These are phyloP conservation scores for Lutjanus argentimaculatus DNA, from an alignment of 2,797 vertebrate species.

Conservation along the genomic window DNA sequence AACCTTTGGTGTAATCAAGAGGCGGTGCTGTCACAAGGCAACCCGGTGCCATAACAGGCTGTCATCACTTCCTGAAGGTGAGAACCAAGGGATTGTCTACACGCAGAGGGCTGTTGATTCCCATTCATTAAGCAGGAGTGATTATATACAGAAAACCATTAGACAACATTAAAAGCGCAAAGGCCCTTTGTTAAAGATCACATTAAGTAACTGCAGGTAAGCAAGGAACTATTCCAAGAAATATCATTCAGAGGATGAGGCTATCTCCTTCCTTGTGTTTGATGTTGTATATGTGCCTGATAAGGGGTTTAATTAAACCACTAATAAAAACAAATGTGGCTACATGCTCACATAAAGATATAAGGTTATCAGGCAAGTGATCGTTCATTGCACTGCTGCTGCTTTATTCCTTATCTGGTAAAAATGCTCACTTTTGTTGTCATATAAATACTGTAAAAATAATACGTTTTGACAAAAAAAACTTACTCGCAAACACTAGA, in stretches of 20 bases:
- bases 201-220: conserved; percentile 6
- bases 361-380: no score
- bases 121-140: conserved; percentile 47
- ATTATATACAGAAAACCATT: conserved; percentile 7
- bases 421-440: not conserved
- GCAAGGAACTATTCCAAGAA: not conserved
- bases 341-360: not conserved
- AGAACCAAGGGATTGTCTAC: conserved; percentile 50
- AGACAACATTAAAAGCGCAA: conserved; percentile 18
- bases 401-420: not conserved
- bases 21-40: conserved; percentile 31
- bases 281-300: not conserved
- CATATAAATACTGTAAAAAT: no score
- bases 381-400: no score
- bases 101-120: conserved; percentile 42
- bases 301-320: not conserved
- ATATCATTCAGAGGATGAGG: not conserved
- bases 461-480: no score
- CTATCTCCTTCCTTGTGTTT: not conserved
- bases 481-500: no score
- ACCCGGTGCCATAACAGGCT: conserved; percentile 32
- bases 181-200: conserved; percentile 22
- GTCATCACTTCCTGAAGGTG: conserved; percentile 68
- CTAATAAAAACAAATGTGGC: not conserved
- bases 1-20: conserved; percentile 50